Evolutionary conservation across 1,140 invertebrate genomes (phyloP).

Genomic region (Trachymyrmex septentrionalis): DNA sequence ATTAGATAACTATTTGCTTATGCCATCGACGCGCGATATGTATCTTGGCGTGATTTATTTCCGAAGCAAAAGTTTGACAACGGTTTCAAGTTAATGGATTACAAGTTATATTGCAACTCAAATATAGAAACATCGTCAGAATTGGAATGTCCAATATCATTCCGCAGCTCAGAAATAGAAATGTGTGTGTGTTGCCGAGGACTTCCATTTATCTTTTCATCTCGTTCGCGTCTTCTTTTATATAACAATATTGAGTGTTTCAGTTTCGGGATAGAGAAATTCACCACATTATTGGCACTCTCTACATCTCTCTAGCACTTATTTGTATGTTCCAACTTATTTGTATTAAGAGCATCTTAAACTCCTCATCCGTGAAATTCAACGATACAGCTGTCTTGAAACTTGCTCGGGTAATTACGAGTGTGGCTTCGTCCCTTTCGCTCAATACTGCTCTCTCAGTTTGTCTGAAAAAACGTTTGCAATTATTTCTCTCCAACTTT

Average conservation of each 20-base stretch:
- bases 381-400: conserved; percentile 13
- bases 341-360: not conserved
- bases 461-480: not conserved
- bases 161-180: not conserved
- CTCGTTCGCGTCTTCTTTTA: not conserved
- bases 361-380: conserved; percentile 41
- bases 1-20: not conserved
- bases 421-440: not conserved
- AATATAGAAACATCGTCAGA: not conserved
- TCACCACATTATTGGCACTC: not conserved
- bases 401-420: conserved; percentile 38
- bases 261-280: conserved; percentile 21
- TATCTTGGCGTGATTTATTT: conserved; percentile 2
- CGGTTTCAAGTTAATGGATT: not conserved
- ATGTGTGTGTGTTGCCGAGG: not conserved
- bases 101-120: not conserved
- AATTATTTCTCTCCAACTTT: not conserved
- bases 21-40: not conserved
- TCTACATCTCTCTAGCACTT: conserved; percentile 19
- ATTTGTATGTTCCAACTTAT: not conserved
- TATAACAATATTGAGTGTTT: conserved; percentile 27
- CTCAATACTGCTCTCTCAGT: not conserved
- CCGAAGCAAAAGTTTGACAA: not conserved
- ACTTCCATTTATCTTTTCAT: conserved; percentile 25
- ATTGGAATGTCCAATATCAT: conserved; percentile 9